Evolutionary conservation across 2,113 vertebrate species (phyloP).

Genomic region (Aix galericulata): DNA sequence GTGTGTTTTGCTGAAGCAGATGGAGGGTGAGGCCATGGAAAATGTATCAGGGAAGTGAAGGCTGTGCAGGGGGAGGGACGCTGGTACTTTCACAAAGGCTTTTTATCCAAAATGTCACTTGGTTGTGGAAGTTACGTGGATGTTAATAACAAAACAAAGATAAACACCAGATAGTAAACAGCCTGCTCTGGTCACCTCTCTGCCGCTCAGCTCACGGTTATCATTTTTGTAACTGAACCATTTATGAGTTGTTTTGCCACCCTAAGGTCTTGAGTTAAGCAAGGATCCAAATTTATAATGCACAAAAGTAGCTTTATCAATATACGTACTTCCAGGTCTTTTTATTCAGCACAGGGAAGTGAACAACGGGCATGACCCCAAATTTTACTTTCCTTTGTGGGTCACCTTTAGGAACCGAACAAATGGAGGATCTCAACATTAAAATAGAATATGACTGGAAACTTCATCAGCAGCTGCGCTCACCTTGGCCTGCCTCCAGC

Average conservation of each 20-base stretch:
- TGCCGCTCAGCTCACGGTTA: neutral
- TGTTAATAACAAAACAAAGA: slow-evolving; percentile 14
- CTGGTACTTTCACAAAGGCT: neutral
- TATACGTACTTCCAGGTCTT: slow-evolving; percentile 20
- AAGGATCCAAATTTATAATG: neutral
- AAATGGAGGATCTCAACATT: slow-evolving; percentile 48
- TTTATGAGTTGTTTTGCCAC: neutral
- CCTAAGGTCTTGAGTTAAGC: neutral
- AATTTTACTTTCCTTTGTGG: slow-evolving; percentile 35
- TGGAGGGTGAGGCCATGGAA: neutral
- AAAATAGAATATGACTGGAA: slow-evolving; percentile 53
- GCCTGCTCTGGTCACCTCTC: neutral
- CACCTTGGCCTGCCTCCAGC: neutral
- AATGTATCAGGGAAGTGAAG: neutral
- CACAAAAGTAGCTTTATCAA: slow-evolving; percentile 3
- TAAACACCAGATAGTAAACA: neutral
- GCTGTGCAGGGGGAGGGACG: neutral
- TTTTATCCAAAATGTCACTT: slow-evolving; percentile 20
- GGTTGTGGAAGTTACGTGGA: neutral
- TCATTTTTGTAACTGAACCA: neutral
- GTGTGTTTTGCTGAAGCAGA: slow-evolving; percentile 26
- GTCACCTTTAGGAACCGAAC: slow-evolving; percentile 38
- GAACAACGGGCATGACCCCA: slow-evolving; percentile 39
- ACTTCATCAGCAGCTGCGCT: slow-evolving; percentile 17
- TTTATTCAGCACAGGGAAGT: neutral